Conservation (phyloP, 2,888 invertebrate species). For the Lasioglossum calceatum region DNA sequence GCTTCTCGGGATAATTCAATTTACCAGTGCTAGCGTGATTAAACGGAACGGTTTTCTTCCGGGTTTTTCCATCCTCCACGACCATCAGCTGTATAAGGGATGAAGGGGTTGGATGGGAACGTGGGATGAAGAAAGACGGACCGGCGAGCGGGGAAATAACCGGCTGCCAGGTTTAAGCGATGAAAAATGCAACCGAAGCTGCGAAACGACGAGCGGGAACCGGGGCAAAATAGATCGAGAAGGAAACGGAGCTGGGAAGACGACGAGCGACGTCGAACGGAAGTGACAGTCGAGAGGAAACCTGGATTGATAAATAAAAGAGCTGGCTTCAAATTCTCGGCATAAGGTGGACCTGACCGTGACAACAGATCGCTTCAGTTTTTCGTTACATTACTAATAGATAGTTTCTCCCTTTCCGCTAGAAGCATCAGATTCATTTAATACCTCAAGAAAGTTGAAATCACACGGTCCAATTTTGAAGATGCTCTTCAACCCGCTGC, state of each 20-base stretch:
- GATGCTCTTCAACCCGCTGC: not conserved
- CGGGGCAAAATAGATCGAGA: not conserved
- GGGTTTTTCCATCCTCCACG: conserved; percentile 12
- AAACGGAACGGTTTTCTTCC: conserved; percentile 64
- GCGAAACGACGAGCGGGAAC: conserved; percentile 49
- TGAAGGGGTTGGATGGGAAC: not conserved
- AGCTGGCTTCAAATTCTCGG: not conserved
- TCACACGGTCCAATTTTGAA: not conserved
- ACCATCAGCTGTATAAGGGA: not conserved
- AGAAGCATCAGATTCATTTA: not conserved
- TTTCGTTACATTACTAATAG: not conserved
- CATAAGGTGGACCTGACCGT: not conserved
- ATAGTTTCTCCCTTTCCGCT: not conserved
- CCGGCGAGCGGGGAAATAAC: conserved; percentile 57
- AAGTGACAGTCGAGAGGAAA: not conserved
- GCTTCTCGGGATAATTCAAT: conserved; percentile 64
- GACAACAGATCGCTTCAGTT: not conserved
- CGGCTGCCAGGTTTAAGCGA: conserved; percentile 60
- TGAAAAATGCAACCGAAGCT: conserved; percentile 66
- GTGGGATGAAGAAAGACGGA: conserved; percentile 18
- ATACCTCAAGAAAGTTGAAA: not conserved
- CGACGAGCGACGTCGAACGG: not conserved
- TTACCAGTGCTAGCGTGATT: conserved; percentile 64
- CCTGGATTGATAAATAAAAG: conserved; percentile 2
- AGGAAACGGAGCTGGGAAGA: not conserved